Percentiles rank a stretch among this genome's conserved stretches.
Conservation (phyloP, 2,888 invertebrate genomes). For the Lamproptera curius region DNA sequence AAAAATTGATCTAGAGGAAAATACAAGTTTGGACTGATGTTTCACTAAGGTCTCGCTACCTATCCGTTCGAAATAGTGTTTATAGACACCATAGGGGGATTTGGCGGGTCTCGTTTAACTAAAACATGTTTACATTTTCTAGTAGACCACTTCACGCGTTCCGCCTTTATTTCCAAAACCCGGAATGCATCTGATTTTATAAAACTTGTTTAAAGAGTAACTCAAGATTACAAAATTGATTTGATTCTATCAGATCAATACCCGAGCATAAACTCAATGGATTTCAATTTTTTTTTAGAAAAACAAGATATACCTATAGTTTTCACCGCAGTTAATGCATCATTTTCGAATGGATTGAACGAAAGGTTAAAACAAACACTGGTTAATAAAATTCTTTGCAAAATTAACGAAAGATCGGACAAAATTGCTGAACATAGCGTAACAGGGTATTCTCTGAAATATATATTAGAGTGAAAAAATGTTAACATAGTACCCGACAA, state of each 20-base stretch:
- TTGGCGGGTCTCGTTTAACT: conserved; percentile 1
- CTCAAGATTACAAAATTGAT: conserved; percentile 1
- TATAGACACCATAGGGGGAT: conserved; percentile 23
- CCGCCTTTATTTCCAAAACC: conserved; percentile 26
- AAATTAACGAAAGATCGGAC: not conserved
- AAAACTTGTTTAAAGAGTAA: conserved; percentile 19
- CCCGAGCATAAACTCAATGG: conserved; percentile 24
- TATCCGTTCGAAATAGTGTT: conserved; percentile 26
- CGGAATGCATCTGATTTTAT: conserved; percentile 7
- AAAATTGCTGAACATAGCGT: conserved; percentile 16
- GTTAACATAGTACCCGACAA: conserved; percentile 22
- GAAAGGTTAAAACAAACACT: conserved; percentile 19
- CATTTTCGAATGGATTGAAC: conserved; percentile 11
- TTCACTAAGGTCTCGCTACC: conserved; percentile 25
- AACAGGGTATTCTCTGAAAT: conserved; percentile 21
- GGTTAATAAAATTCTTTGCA: conserved; percentile 30
- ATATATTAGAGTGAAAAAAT: conserved; percentile 21
- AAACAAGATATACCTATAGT: conserved; percentile 27
- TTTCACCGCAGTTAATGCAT: conserved; percentile 35
- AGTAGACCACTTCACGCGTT: conserved; percentile 21
- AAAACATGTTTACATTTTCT: conserved; percentile 20
- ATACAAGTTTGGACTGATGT: conserved; percentile 7
- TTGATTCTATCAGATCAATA: conserved; percentile 24
- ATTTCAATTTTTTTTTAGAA: conserved; percentile 20
- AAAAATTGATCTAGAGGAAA: conserved; percentile 3